Evolutionary conservation across 2,888 invertebrate species (phyloP).

Genomic region (Eutolmus rufibarbis): DNA sequence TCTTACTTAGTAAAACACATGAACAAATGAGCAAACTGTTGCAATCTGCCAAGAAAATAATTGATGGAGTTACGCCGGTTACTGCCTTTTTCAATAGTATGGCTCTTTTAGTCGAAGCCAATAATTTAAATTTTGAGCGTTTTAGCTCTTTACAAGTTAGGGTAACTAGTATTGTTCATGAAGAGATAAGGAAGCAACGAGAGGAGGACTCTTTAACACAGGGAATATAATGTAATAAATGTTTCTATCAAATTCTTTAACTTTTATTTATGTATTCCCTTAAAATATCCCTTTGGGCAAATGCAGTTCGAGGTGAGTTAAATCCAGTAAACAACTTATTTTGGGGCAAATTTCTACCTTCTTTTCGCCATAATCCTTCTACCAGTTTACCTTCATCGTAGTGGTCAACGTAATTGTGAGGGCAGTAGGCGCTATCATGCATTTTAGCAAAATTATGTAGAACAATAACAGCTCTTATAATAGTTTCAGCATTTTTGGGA

Average conservation of each 20-base stretch:
- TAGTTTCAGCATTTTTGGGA: conserved; percentile 50
- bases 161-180: not conserved
- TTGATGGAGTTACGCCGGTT: not conserved
- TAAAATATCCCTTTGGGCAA: conserved; percentile 18
- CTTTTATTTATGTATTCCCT: not conserved
- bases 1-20: not conserved
- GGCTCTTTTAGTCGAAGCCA: not conserved
- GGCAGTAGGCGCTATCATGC: conserved; percentile 39
- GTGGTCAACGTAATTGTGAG: conserved; percentile 21
- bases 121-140: not conserved
- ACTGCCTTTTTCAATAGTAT: not conserved
- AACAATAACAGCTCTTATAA: conserved; percentile 43
- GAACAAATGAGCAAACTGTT: not conserved
- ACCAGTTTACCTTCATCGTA: not conserved
- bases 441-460: conserved; percentile 38
- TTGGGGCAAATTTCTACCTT: not conserved
- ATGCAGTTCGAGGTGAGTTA: conserved; percentile 8
- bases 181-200: not conserved
- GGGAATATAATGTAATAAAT: not conserved
- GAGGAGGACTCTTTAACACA: not conserved
- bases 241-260: not conserved
- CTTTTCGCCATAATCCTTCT: conserved; percentile 29
- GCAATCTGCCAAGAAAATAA: not conserved
- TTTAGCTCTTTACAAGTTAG: not conserved
- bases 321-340: not conserved